phyloP scores from a whole-genome alignment of 2,797 vertebrate species.

The Aselliscus stoliczkanus region DNA sequence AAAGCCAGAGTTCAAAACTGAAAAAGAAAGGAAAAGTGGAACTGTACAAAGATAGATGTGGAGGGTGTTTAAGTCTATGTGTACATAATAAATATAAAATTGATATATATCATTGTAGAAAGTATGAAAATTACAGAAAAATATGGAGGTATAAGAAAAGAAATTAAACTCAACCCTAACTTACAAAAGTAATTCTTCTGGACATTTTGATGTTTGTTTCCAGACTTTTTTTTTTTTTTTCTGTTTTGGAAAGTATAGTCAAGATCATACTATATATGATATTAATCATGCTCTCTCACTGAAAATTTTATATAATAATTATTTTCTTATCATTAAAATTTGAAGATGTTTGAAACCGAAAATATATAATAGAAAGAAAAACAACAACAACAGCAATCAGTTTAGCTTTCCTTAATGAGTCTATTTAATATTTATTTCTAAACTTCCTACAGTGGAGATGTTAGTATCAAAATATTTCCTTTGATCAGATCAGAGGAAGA shows the following conservation, averaged over 20 bases:
- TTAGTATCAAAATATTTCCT: neutral
- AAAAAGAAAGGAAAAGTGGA: neutral
- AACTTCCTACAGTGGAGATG: neutral
- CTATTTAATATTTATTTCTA: neutral
- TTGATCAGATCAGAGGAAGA: neutral
- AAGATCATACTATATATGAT: neutral
- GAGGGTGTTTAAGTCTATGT: neutral
- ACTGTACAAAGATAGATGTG: neutral
- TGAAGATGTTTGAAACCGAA: constrained; percentile 10
- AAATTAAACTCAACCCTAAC: neutral
- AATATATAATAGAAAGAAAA: neutral
- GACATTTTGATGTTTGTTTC: neutral
- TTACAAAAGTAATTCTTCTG: neutral
- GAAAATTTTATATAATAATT: neutral
- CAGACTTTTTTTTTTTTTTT: neutral
- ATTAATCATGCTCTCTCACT: neutral
- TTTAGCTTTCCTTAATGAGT: neutral
- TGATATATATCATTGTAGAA: neutral
- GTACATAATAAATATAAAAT: neutral
- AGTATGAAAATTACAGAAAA: neutral
- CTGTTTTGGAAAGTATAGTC: neutral
- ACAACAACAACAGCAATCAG: neutral
- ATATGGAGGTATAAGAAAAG: neutral
- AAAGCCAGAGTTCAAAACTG: neutral
- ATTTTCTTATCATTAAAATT: constrained; percentile 2